Conservation (phyloP, 2,113 vertebrate species). For the Tichodroma muraria region DNA sequence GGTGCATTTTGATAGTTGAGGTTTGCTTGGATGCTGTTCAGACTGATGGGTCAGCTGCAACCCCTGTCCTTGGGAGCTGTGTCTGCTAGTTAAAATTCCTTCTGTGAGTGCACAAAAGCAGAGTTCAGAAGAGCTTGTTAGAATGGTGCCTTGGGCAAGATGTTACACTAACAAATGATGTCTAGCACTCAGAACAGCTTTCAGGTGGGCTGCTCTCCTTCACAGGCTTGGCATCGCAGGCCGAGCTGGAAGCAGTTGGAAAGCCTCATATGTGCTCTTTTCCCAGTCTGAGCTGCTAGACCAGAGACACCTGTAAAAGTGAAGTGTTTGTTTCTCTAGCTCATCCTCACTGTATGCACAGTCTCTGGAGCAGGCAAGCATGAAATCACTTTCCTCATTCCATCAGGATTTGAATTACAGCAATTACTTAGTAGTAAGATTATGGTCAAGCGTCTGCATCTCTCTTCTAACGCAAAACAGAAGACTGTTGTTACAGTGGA, state of each 20-base stretch:
- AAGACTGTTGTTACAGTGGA: background rate
- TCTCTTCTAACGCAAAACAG: background rate
- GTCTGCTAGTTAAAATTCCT: background rate
- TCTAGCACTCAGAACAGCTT: background rate
- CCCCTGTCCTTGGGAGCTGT: background rate
- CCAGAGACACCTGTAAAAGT: background rate
- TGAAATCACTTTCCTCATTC: background rate
- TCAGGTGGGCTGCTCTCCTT: background rate
- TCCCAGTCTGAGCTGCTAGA: background rate
- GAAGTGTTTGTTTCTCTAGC: background rate
- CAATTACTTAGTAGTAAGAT: background rate
- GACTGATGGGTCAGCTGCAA: background rate
- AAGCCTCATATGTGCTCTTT: background rate
- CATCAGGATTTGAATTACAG: background rate
- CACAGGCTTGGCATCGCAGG: background rate
- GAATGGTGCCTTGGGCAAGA: background rate
- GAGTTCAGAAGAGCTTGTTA: background rate
- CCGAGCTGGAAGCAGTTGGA: background rate
- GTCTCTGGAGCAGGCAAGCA: background rate
- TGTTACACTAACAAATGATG: background rate
- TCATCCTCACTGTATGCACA: rapidly evolving
- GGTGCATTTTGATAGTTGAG: background rate
- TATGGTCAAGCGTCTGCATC: background rate
- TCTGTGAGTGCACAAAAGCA: background rate
- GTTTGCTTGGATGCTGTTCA: background rate